Conservation (phyloP, 2,888 invertebrate species). For the Hetaerina titia region DNA sequence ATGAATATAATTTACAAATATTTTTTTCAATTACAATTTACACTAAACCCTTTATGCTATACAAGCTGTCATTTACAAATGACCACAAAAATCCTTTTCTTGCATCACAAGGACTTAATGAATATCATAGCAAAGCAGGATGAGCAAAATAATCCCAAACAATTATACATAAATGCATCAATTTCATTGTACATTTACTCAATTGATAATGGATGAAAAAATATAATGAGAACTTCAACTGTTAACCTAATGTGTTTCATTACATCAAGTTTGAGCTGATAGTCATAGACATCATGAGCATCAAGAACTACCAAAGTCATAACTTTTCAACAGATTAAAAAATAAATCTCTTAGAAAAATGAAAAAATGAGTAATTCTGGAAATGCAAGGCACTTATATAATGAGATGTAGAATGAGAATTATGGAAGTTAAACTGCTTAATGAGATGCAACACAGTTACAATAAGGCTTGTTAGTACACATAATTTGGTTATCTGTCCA, state of each 20-base stretch:
- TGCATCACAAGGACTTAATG: conserved; percentile 42
- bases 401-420: conserved; percentile 19
- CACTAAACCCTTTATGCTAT: conserved; percentile 42
- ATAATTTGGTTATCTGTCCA: background rate
- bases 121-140: conserved; percentile 43
- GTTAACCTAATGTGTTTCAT: conserved; percentile 12
- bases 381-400: conserved; percentile 49
- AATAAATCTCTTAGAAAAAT: conserved; percentile 28
- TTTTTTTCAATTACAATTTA: conserved; percentile 48
- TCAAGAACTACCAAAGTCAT: background rate
- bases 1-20: conserved; percentile 58
- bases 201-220: conserved; percentile 33
- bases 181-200: conserved; percentile 19
- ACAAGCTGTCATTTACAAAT: conserved; percentile 32
- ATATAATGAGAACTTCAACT: background rate
- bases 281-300: background rate
- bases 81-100: conserved; percentile 23
- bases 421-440: background rate
- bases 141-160: conserved; percentile 25
- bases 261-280: conserved; percentile 32
- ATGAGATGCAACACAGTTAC: conserved; percentile 34
- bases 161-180: conserved; percentile 1
- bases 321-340: conserved; percentile 47
- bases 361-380: conserved; percentile 2
- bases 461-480: conserved; percentile 45